Percentiles rank a stretch among this genome's conserved stretches.
These are phyloP conservation scores for Orius insidiosus DNA, from an alignment of 1,140 invertebrate species.

Conservation along the genomic window DNA sequence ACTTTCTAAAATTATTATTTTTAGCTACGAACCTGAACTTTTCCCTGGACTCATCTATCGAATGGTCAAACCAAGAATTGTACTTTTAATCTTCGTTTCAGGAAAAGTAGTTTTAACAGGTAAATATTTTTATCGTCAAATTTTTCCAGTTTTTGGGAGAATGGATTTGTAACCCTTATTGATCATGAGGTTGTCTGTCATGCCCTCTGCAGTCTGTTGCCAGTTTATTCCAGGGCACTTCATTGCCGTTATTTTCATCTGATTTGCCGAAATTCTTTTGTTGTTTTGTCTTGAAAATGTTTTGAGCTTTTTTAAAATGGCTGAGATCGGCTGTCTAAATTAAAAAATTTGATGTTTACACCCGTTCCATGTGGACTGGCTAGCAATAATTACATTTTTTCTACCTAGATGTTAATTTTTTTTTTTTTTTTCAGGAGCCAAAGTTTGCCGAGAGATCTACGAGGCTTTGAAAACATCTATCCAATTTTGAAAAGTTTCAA, in stretches of 20 bases:
- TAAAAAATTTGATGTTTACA: too few species aligned
- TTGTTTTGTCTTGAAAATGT: too few species aligned
- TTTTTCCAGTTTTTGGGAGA: constrained; percentile 22
- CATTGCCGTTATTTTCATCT: too few species aligned
- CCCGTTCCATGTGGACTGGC: too few species aligned
- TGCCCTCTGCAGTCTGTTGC: too few species aligned
- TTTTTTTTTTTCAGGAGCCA: constrained; percentile 54
- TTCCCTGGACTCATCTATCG: constrained; percentile 96
- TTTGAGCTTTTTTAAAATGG: too few species aligned
- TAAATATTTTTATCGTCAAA: constrained; percentile 27
- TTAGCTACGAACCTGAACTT: constrained; percentile 68
- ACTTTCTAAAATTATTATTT: constrained; percentile 18
- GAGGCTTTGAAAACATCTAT: constrained; percentile 99
- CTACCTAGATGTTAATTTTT: too few species aligned
- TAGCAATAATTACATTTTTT: too few species aligned
- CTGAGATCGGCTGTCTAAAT: too few species aligned
- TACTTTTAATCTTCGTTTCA: constrained; percentile 93
- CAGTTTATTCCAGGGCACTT: too few species aligned
- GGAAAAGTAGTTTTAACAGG: constrained; percentile 93
- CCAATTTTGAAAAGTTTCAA: constrained; percentile 98
- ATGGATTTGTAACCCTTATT: constrained; percentile 16
- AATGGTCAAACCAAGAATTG: constrained; percentile 90
- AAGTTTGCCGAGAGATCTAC: constrained; percentile 95
- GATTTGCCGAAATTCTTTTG: too few species aligned
- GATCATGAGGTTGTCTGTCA: neutral